A percentile compares a stretch with the other conserved stretches of the same genome.
Conservation (phyloP, 2,888 invertebrate genomes). For the Lucinisca nassula region DNA sequence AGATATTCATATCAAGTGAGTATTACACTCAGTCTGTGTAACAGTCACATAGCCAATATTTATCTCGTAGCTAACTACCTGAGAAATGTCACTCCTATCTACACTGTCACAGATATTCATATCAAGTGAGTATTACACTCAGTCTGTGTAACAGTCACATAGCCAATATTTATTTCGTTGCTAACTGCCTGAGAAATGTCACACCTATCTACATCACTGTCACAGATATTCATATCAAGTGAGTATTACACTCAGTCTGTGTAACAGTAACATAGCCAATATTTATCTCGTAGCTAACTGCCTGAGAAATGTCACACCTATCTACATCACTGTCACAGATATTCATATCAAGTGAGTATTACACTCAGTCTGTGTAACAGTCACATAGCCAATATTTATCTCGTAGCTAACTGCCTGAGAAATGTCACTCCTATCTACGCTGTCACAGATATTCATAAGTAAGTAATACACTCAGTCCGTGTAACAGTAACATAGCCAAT, state of each 20-base stretch:
- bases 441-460: conserved; percentile 78
- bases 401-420: conserved; percentile 79
- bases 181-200: conserved; percentile 76
- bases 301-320: conserved; percentile 76
- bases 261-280: too few relatives aligned
- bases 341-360: conserved; percentile 80
- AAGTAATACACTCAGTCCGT: too few relatives aligned
- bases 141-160: too few relatives aligned
- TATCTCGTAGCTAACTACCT: conserved; percentile 81
- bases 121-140: conserved; percentile 82
- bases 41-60: too few relatives aligned
- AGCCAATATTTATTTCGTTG: conserved; percentile 80
- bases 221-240: conserved; percentile 80
- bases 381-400: too few relatives aligned
- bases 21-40: too few relatives aligned
- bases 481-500: too few relatives aligned
- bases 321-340: conserved; percentile 76
- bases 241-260: too few relatives aligned
- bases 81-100: conserved; percentile 76
- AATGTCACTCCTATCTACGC: conserved; percentile 75
- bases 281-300: conserved; percentile 80
- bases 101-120: conserved; percentile 74
- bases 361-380: too few relatives aligned
- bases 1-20: conserved; percentile 80
- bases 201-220: conserved; percentile 79